Base-by-base conservation (phyloP, 2,113 vertebrate species). In the Corvus cornix region DNA sequence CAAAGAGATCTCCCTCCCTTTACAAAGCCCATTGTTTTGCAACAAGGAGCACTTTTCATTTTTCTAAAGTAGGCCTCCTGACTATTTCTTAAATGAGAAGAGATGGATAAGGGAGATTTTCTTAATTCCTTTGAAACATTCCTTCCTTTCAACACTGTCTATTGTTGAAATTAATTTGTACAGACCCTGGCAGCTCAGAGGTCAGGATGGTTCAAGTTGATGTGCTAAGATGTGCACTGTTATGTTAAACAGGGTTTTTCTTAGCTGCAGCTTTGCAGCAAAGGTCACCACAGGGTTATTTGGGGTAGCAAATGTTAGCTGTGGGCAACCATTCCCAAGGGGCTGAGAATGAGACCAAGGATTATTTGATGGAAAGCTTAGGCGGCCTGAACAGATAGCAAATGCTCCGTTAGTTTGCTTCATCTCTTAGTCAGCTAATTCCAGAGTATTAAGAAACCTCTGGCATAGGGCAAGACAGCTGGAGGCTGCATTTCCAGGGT, bases 231-330 rank as follows among this genome's bases (percentile, higher is more conserved):
- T 95, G 90, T n/a, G 69, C 76, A 97, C 94, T 97, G 92, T 97
- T 97, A 97, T 97, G 97, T 96, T 97, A 97, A 97, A 96, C 16
- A 97, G 90, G 89, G 63, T 63, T 94, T 92, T 96, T 96, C 91
- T 93, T 92, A 84, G 84, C 83, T 84, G n/a, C 68, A 91, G 87
- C 73, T 96, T 96, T 95, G 81, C 79, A 94, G n/a, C 0, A 3
- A 94, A 95, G 95, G 96, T 96, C 92, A 87, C 89, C 67, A 69
- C 11, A 1, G 89, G 93, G 94, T 95, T 96, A 91, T 78, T 66
- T 63, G 79, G 86, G 82, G 90, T 90, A 90, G 82, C 83, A 94
- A 95, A 96, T 55, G 89, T 94, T 95, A 95, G 96, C 84, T 75
- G 62, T 82, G 79, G 87, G 84, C 79, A 96, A 90, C 85, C 30